Evolutionary conservation across 2,797 vertebrate species (phyloP).

Genomic region (Phalanger gymnotis): DNA sequence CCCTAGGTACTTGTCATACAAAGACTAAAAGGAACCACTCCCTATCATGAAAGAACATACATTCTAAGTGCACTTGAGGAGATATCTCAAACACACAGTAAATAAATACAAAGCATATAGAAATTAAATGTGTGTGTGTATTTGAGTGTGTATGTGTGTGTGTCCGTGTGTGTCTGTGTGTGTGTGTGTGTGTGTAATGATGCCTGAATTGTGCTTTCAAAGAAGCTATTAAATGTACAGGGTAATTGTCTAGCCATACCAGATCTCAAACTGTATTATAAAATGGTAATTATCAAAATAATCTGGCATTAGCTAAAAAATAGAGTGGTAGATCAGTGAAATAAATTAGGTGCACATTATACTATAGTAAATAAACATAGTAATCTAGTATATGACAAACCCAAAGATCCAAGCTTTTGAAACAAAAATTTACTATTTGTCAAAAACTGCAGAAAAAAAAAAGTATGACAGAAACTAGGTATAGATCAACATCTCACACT

Average conservation of each 20-base stretch:
- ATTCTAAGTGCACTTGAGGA: neutral
- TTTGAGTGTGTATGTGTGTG: too few relatives aligned
- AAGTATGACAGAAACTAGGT: neutral
- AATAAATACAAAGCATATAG: neutral
- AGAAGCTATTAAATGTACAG: neutral
- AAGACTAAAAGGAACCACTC: too few relatives aligned
- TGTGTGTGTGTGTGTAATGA: neutral
- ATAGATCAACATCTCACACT: neutral
- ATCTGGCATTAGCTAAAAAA: neutral
- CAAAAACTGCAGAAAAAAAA: neutral
- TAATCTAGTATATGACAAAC: neutral
- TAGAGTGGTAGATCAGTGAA: neutral
- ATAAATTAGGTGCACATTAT: neutral
- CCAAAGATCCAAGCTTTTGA: neutral
- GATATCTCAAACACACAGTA: neutral
- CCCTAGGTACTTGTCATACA: neutral
- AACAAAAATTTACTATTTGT: neutral
- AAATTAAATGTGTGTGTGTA: neutral
- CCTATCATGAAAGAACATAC: too few relatives aligned
- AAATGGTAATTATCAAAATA: neutral
- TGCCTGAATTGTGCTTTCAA: neutral
- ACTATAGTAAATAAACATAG: too few relatives aligned
- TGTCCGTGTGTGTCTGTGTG: neutral
- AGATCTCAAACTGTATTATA: neutral
- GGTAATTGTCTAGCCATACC: neutral